A percentile compares a stretch with the other conserved stretches of the same genome.
These are phyloP conservation scores for Clivina fossor DNA, from an alignment of 2,888 invertebrate species.

Conservation along the genomic window DNA sequence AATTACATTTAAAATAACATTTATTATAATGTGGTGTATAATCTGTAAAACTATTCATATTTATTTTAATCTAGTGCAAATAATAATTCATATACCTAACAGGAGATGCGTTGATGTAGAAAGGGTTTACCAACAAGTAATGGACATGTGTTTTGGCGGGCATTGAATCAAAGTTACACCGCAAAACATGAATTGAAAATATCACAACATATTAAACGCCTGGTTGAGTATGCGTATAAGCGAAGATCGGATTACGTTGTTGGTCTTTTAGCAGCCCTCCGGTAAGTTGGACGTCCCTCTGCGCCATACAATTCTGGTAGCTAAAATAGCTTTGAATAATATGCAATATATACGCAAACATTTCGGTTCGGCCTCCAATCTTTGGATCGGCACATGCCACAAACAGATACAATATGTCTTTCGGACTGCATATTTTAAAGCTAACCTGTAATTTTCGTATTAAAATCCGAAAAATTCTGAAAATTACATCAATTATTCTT, in stretches of 20 bases:
- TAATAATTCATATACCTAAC: too few relatives aligned
- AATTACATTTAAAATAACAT: too few relatives aligned
- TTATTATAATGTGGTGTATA: too few relatives aligned
- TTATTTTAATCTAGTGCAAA: too few relatives aligned
- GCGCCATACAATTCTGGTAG: neutral
- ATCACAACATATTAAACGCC: constrained; percentile 33
- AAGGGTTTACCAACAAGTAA: too few relatives aligned
- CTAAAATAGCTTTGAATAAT: too few relatives aligned
- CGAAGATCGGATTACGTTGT: constrained; percentile 28
- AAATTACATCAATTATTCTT: neutral
- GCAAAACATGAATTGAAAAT: constrained; percentile 24
- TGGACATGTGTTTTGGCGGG: too few relatives aligned
- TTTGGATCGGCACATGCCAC: constrained; percentile 9
- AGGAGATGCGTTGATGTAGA: too few relatives aligned
- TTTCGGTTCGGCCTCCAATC: too few relatives aligned
- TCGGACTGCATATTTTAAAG: constrained; percentile 3
- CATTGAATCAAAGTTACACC: too few relatives aligned
- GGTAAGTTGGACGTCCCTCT: neutral
- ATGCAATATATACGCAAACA: too few relatives aligned
- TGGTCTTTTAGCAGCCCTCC: constrained; percentile 2
- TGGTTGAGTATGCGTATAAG: constrained; percentile 8
- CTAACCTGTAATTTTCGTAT: constrained; percentile 26
- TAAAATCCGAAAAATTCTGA: constrained; percentile 1
- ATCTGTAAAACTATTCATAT: too few relatives aligned
- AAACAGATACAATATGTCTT: neutral